Conservation (phyloP, 2,113 vertebrate species). For the Sinocyclocheilus anophthalmus region DNA sequence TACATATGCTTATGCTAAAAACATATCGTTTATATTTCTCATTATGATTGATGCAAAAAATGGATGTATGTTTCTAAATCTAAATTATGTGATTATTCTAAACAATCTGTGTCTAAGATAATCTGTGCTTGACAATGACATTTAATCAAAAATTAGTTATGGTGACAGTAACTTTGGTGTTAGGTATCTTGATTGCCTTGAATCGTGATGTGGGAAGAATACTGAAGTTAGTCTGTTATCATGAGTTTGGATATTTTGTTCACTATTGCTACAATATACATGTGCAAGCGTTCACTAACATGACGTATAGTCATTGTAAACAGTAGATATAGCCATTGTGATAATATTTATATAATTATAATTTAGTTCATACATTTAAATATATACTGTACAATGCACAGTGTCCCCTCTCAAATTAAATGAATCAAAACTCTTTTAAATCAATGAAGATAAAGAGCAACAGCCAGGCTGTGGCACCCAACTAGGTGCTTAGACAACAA, state of each 20-base stretch:
- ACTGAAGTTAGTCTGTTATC: constrained; percentile 53
- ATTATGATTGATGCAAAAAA: not conserved
- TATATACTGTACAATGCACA: constrained; percentile 59
- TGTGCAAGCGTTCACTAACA: constrained; percentile 74
- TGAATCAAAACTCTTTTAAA: not conserved
- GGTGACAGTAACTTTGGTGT: constrained; percentile 39
- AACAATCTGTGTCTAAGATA: not conserved
- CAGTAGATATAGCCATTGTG: constrained; percentile 59
- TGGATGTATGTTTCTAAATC: not conserved
- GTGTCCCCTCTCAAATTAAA: not conserved
- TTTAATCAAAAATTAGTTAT: not conserved
- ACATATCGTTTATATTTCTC: not conserved
- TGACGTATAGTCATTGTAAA: constrained; percentile 66
- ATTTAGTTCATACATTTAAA: constrained; percentile 68
- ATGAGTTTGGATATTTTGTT: constrained; percentile 46
- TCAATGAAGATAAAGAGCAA: constrained; percentile 18
- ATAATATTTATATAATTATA: constrained; percentile 57
- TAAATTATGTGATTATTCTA: not conserved
- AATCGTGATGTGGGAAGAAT: constrained; percentile 40
- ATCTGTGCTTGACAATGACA: not conserved
- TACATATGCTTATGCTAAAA: not conserved
- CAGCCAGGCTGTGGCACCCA: not conserved
- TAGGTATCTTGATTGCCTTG: constrained; percentile 23
- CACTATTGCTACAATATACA: constrained; percentile 71
- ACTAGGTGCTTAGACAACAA: not conserved